These are phyloP conservation scores for Yponomeuta malinellus DNA, from an alignment of 2,888 invertebrate genomes.

Conservation along the genomic window DNA sequence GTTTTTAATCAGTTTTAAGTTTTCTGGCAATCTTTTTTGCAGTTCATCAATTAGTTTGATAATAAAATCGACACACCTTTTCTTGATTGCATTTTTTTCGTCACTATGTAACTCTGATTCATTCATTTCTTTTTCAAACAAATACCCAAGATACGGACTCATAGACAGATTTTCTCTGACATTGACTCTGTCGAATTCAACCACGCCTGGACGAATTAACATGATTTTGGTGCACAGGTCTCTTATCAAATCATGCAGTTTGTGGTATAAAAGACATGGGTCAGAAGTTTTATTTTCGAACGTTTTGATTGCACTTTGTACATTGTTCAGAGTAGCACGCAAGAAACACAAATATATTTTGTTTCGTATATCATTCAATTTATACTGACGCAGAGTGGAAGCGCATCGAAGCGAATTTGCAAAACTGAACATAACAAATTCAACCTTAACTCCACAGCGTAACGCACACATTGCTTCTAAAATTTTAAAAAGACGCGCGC, in stretches of 20 bases:
- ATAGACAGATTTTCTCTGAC: constrained; percentile 22
- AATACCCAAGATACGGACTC: constrained; percentile 22
- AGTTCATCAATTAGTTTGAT: constrained; percentile 20
- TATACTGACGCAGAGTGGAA: too few relatives aligned
- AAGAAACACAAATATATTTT: neutral
- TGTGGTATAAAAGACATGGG: neutral
- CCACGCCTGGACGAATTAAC: neutral
- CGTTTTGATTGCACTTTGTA: constrained; percentile 22
- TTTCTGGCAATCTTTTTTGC: constrained; percentile 22
- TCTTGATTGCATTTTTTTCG: constrained; percentile 21
- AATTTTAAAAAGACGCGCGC: too few relatives aligned
- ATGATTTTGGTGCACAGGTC: neutral
- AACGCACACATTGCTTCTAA: too few relatives aligned
- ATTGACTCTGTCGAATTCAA: constrained; percentile 21
- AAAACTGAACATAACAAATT: too few relatives aligned
- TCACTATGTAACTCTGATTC: constrained; percentile 19
- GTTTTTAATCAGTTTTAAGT: constrained; percentile 21
- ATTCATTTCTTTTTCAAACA: constrained; percentile 22
- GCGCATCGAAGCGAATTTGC: too few relatives aligned
- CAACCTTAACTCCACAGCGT: too few relatives aligned
- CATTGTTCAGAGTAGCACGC: constrained; percentile 15
- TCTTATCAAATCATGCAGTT: neutral
- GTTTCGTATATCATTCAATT: too few relatives aligned
- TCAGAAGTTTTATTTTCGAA: constrained; percentile 19
- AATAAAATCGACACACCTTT: constrained; percentile 21